Percentiles rank a stretch among this genome's conserved stretches.
Conservation (phyloP, 2,113 vertebrate genomes). For the Clarias macrocephalus region DNA sequence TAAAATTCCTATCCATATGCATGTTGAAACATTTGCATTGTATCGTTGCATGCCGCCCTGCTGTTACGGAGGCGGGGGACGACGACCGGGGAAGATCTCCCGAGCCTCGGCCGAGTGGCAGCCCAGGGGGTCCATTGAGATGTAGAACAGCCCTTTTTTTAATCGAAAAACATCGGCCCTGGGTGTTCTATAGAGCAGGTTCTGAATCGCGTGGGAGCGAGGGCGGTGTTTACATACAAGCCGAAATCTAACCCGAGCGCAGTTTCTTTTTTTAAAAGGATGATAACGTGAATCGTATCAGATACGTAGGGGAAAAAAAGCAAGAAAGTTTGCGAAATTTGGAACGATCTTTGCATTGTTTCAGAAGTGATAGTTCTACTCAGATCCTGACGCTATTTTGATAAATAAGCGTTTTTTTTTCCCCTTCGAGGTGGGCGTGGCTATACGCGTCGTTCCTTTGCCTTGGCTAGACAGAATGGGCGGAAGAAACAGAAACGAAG, state of each 20-base stretch:
- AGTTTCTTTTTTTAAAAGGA: background rate
- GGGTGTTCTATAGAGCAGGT: background rate
- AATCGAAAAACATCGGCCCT: background rate
- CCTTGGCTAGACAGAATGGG: no score
- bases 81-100: background rate
- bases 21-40: background rate
- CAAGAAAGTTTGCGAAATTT: background rate
- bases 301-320: background rate
- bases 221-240: background rate
- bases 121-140: conserved; percentile 8
- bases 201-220: background rate
- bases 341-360: background rate
- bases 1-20: background rate
- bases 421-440: no score
- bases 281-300: background rate
- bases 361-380: no score
- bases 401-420: no score
- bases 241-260: background rate
- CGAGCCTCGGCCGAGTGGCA: background rate
- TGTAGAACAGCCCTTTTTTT: background rate
- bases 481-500: no score
- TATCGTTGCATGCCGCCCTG: background rate
- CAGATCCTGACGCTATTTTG: no score
- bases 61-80: background rate
- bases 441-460: no score